phyloP scores from a whole-genome alignment of 1,140 invertebrate species.

The Paraescarpia echinospica region DNA sequence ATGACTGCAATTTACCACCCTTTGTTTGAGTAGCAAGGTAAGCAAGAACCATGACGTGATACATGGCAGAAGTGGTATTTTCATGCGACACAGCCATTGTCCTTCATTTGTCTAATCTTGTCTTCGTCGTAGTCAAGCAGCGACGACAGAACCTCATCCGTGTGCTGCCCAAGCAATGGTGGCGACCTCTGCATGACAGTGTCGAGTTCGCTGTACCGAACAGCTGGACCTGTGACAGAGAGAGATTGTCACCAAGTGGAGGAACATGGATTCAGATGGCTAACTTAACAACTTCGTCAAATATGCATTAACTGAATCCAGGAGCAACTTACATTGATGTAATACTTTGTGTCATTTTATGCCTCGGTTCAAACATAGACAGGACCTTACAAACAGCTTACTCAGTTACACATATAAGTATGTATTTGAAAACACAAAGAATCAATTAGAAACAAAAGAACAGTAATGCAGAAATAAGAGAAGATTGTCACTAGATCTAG shows the following conservation, averaged over 20 bases:
- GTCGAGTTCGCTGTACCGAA: conserved; percentile 73
- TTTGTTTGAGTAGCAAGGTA: neutral
- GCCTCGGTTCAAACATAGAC: too few species aligned
- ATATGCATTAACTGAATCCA: too few species aligned
- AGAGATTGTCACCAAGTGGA: conserved; percentile 7
- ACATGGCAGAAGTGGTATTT: neutral
- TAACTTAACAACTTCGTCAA: too few species aligned
- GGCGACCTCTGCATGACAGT: conserved; percentile 75
- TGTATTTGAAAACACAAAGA: too few species aligned
- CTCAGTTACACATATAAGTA: too few species aligned
- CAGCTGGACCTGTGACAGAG: conserved; percentile 71
- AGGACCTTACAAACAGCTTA: too few species aligned
- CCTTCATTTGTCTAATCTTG: neutral
- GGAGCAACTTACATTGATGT: too few species aligned
- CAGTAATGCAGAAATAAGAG: too few species aligned
- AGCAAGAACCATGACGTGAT: neutral
- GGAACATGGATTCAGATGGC: too few species aligned
- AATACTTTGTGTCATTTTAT: too few species aligned
- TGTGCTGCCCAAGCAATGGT: conserved; percentile 85
- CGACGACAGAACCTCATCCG: conserved; percentile 69
- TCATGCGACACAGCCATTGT: neutral
- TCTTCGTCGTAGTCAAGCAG: neutral
- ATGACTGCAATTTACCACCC: neutral
- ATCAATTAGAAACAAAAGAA: too few species aligned
- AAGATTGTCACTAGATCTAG: too few species aligned